Base-by-base conservation (phyloP, 2,797 vertebrate genomes). In the Pseudocheirus occidentalis region DNA sequence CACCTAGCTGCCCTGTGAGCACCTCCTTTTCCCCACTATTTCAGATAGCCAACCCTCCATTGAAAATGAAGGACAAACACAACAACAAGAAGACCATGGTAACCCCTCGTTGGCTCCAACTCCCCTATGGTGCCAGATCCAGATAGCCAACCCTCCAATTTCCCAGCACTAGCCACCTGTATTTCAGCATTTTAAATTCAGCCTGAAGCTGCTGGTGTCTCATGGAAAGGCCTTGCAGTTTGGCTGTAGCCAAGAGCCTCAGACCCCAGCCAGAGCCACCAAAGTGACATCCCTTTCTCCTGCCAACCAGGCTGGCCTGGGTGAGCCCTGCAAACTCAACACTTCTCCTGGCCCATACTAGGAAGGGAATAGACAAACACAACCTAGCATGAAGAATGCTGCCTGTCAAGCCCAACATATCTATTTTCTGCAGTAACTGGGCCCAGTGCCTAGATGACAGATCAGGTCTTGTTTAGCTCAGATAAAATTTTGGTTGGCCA, bases 371-470 rank as follows among this genome's bases (percentile, higher is more conserved):
- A 92, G 95, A 46, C 58, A 96, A 92, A 34, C 46, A 58, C 11
- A 96, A 18, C 18, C 40, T 91, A 95, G 57, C 59, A 90, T 50
- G 11, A 16, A 28, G 5, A 7, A 53, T 57, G n/a, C 3, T 34
- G 56, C 50, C 91, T 57, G 24, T 58, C 94, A 29, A 62, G 31
- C 1, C 57, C 18, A 92, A 34, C 57, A 91, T 52, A 92, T 24
- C 52, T 66, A n/a, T 96, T 95, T 93, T 59, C 92, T 97, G 73
- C 66, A 93, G 94, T 56, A 55, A 95, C 59, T 55, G 34, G 62
- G 92, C 91, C 92, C 59, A 92, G 14, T 10, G 94, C 73, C 73
- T 94, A 29, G 56, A 97, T 93, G 92, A 81, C 29, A 94, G n/a
- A 91, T 57, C 94, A 94, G 93, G 13, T 14, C 18, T 57, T 92